Evolutionary conservation across 2,888 invertebrate species (phyloP), one percentile per base, ranked within the genome.

Genomic region (Thecophora atra): DNA sequence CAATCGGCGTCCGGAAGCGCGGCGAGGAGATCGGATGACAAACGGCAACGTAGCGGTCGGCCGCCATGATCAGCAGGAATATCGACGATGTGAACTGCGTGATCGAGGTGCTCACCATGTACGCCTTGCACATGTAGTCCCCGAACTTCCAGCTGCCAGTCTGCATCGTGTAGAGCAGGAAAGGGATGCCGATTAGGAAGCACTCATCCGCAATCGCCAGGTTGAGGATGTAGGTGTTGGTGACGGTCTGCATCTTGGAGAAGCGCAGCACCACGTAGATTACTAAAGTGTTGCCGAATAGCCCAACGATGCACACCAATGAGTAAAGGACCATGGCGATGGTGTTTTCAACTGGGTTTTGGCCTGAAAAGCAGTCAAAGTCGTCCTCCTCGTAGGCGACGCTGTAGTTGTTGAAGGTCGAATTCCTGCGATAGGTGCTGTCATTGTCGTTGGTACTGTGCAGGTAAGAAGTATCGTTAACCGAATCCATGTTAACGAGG

Each of bases 241-340:
- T 97, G 54, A 97, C 96, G 0, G 96, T 97, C 85, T 97, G 96
- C 96, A 97, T 97, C 87, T 96, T 96, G 72, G 95, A 94, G 87
- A 94, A 97, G 60, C 96, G 90, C 63, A 94, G 87, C 19, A 96
- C 95, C 44, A 96, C 96, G 87, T 96, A 96, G 81, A 96, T 96
- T 76, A 97, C 96, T 68, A 97, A 88, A 0, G 95, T 94, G 87
- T 97, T 97, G 44, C 96, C 97, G 21, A 95, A 91, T 0, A 97
- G 88, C 0, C 97, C 97, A 17, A 95, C 91, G 37, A 96, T 88
- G 85, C 95, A 96, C 7, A 97, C 94, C 17, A 94, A 88, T 0
- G 92, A 92, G 85, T 95, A 96, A 58, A 96, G 88, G 28, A 94
- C 90, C 86, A 94, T 94, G 3, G 90, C 89, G 71, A 90, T 88